Evolutionary conservation across 2,797 vertebrate species (phyloP), one percentile per base, ranked within the genome.

Genomic region (Chiroxiphia lanceolata): DNA sequence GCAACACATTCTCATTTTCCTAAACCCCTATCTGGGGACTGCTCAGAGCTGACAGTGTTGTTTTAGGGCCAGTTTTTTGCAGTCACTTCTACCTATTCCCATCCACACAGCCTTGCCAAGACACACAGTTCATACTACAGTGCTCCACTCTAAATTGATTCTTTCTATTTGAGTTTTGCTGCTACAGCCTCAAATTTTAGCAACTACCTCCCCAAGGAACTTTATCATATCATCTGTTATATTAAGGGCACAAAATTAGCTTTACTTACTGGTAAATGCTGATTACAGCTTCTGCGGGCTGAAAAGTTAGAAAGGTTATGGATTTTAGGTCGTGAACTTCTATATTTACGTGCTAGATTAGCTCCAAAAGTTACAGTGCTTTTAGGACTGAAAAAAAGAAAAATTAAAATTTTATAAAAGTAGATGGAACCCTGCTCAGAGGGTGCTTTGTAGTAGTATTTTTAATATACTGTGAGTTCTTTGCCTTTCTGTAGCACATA

Each of bases 1-100:
- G 90, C 63, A 83, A 50, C 69, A 83, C 34, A 64, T 91, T 96
- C 93, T 96, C 91, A 90, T 92, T 96, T 95, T 95, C 83, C 91
- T 94, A 96, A 96, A 93, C 80, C 77, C 77, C 74, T 72, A 1
- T 65, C 93, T 91, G 64, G 92, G 83, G 95, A 93, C 75, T 91
- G 93, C 61, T 91, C 61, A 88, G 89, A 91, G 87, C 85, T 94
- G 94, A 90, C 71, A 2, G 31, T 59, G 80, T 64, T 89, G 34
- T 78, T 97, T 93, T 33, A 94, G 54, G 74, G 94, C 85, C 77
- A 94, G 57, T 81, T 96, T 83, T 81, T 79, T 78, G 60, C 78
- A 86, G 78, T 76, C 81, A 72, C 34, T 87, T 68, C 70, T 75
- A 89, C 87, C 74, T 57, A 75, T 51, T 89, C 93, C 69, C 67